Base-by-base conservation (phyloP, 1,140 invertebrate species). In the Drosophila repletoides region DNA sequence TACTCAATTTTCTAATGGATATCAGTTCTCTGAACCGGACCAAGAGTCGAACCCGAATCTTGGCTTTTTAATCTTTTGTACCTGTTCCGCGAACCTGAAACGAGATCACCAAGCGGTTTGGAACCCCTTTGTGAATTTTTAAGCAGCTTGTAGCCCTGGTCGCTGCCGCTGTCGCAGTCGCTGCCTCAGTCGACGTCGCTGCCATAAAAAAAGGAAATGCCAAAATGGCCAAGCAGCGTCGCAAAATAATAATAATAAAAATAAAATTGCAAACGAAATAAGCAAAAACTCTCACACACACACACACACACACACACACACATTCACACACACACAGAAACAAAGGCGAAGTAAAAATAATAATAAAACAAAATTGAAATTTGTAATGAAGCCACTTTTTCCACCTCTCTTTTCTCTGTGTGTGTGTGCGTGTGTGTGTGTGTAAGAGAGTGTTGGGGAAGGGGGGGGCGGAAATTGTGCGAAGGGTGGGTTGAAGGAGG, bases 301-400 rank as follows among this genome's bases (percentile, higher is more conserved):
- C 55, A 33, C 28, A 46, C 19, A 41, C 33, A 66, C 34, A 34
- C 9, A 33, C 29, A 46, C 14, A 31, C 10, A 29, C 9, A 49
- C 38, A 41, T n/a, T n/a, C n/a, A n/a, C n/a, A 41, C 46, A 10
- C 51, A 53, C 51, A 53, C 38, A 53, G 21, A 55, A 19, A 31
- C 58, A 45, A 53, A 53, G 15, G 14, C 38, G 14, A 38, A 68
- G 28, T 63, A 52, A 53, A 61, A 70, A 83, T 77, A 81, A 72
- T 69, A 80, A 86, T 76, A 86, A 86, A 86, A 80, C 75, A 80
- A 86, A 86, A 86, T 86, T 86, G 80, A 84, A 86, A 86, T 73
- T 86, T 80, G 80, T 86, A 86, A 86, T 86, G 72, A 87, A 86
- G 81, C 81, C 72, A 80, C 72, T 86, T 86, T 84, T 84, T 71